Evolutionary conservation across 2,888 invertebrate genomes (phyloP).

Genomic region (Troglohyphantes excavatus): DNA sequence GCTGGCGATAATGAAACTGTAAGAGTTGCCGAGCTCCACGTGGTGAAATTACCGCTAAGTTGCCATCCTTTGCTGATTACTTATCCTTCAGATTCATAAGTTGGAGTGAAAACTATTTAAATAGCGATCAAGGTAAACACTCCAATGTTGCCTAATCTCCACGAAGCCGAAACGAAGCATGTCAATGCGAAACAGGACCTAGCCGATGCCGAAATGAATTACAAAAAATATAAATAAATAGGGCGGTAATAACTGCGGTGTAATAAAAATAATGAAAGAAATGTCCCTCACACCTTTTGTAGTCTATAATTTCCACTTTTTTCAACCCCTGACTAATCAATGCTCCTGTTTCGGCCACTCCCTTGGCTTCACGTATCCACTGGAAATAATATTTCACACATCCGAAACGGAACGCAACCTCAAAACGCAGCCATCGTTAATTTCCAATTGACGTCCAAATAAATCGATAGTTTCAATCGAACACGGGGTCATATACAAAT

Average conservation of each 20-base stretch:
- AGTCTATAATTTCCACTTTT: constrained; percentile 67
- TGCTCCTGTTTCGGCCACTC: constrained; percentile 73
- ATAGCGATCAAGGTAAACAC: too few relatives aligned
- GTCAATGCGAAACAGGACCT: neutral
- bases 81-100: too few relatives aligned
- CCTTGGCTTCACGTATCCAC: constrained; percentile 31
- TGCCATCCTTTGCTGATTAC: too few relatives aligned
- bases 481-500: constrained; percentile 32
- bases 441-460: constrained; percentile 75
- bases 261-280: constrained; percentile 72
- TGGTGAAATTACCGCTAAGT: too few relatives aligned
- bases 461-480: constrained; percentile 52
- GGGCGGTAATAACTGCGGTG: constrained; percentile 34
- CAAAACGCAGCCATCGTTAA: constrained; percentile 70
- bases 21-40: too few relatives aligned
- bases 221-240: constrained; percentile 50
- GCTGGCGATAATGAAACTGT: too few relatives aligned
- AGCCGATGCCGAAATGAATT: neutral
- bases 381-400: constrained; percentile 51
- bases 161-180: too few relatives aligned
- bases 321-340: constrained; percentile 67
- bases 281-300: constrained; percentile 67
- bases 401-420: constrained; percentile 66
- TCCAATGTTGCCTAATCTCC: too few relatives aligned
- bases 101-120: too few relatives aligned